phyloP scores from a whole-genome alignment of 2,888 invertebrate genomes.

The Anodontia alba region DNA sequence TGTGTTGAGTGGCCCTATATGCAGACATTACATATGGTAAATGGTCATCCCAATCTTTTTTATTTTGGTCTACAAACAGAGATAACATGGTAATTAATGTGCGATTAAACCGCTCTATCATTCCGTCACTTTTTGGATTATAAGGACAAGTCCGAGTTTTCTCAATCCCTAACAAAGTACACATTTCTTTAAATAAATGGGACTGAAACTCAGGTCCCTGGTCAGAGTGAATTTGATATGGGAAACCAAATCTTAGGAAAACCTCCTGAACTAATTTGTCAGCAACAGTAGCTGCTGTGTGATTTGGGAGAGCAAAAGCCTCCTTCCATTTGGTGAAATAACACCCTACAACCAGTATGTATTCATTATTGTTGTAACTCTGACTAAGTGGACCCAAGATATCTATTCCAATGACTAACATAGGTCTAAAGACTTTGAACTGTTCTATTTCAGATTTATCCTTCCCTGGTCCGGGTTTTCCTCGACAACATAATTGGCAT shows the following conservation, averaged over 20 bases:
- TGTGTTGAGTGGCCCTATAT: conserved; percentile 39
- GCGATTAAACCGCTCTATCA: background rate
- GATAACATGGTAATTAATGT: background rate
- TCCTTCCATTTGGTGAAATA: conserved; percentile 19
- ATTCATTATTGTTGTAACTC: background rate
- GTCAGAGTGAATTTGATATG: conserved; percentile 2
- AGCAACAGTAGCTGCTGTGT: conserved; percentile 4
- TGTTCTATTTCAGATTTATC: background rate
- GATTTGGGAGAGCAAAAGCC: conserved; percentile 10
- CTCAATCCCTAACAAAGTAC: background rate
- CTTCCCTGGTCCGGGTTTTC: background rate
- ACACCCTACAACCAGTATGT: background rate
- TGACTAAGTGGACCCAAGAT: background rate
- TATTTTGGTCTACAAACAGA: conserved; percentile 20
- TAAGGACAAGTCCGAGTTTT: conserved; percentile 5
- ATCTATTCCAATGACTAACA: conserved; percentile 5
- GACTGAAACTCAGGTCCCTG: conserved; percentile 4
- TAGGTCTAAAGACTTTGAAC: background rate
- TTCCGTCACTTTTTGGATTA: background rate
- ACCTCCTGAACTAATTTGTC: no score
- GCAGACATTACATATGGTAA: conserved; percentile 43
- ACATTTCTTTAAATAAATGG: background rate
- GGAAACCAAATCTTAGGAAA: background rate
- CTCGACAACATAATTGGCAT: background rate
- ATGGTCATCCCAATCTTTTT: conserved; percentile 49